These are phyloP conservation scores for Platichthys flesus DNA, from an alignment of 2,113 vertebrate species.

Conservation along the genomic window DNA sequence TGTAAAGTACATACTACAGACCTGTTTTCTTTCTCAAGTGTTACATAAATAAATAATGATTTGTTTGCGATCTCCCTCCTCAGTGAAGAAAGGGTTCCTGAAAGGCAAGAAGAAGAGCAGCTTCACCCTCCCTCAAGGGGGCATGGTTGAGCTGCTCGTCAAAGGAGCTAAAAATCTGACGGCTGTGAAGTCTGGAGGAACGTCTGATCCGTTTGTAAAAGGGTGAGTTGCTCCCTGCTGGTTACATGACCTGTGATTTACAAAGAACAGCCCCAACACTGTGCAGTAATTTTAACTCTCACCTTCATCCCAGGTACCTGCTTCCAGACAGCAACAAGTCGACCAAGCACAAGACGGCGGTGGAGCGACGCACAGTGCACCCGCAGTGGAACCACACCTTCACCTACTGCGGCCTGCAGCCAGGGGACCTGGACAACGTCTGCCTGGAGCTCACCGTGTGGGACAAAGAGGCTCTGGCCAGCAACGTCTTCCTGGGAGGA, in stretches of 20 bases:
- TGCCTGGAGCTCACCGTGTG: conserved; percentile 96
- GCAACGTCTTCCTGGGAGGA: conserved; percentile 95
- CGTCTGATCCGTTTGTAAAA: conserved; percentile 96
- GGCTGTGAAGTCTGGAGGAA: conserved; percentile 93
- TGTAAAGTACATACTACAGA: background rate
- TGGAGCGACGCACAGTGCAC: conserved; percentile 91
- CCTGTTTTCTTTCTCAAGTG: background rate
- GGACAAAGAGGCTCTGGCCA: conserved; percentile 96
- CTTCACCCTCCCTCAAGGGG: conserved; percentile 86
- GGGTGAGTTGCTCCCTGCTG: conserved; percentile 80
- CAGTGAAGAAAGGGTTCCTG: conserved; percentile 91
- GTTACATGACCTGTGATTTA: too few relatives aligned
- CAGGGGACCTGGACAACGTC: conserved; percentile 88
- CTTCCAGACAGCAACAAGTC: conserved; percentile 95
- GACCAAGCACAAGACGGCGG: conserved; percentile 96
- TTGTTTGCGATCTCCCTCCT: background rate
- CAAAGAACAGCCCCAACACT: background rate
- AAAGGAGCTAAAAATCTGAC: conserved; percentile 98
- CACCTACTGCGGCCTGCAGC: conserved; percentile 89
- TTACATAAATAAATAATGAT: background rate
- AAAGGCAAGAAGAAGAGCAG: conserved; percentile 87
- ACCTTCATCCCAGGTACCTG: conserved; percentile 84
- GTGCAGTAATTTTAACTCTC: background rate
- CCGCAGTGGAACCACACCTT: conserved; percentile 97
- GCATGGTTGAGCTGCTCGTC: conserved; percentile 93